Evolutionary conservation across 2,113 vertebrate genomes (phyloP).

Genomic region (Dolichotis patagonum): DNA sequence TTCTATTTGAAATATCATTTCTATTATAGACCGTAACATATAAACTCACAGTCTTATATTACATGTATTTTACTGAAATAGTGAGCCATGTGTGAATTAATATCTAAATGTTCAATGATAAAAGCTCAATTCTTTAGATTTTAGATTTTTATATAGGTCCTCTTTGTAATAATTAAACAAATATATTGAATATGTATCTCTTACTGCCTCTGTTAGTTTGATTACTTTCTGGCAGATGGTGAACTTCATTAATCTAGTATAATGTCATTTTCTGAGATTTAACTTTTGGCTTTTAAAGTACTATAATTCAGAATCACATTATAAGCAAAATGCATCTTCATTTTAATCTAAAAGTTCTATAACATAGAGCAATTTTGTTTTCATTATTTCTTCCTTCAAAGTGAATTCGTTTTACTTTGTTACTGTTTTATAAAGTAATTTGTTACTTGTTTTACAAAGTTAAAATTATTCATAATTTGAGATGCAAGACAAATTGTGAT

Average conservation of each 20-base stretch:
- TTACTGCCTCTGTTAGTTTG: slow-evolving; percentile 20
- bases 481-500: slow-evolving; percentile 3
- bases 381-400: not conserved
- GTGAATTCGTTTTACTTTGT: not conserved
- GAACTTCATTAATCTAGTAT: slow-evolving; percentile 22
- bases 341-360: slow-evolving; percentile 49
- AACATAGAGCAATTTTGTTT: not conserved
- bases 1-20: slow-evolving; percentile 26
- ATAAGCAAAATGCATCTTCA: slow-evolving; percentile 47
- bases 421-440: not conserved
- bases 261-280: slow-evolving; percentile 5
- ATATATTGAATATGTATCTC: not conserved
- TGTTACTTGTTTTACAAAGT: not conserved
- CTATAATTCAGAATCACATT: slow-evolving; percentile 32
- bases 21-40: not conserved
- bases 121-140: not conserved
- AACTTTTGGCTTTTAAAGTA: slow-evolving; percentile 45
- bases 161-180: not conserved
- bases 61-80: slow-evolving; percentile 16
- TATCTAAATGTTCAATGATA: not conserved
- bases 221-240: slow-evolving; percentile 17
- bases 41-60: not conserved
- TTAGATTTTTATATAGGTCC: not conserved
- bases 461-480: slow-evolving; percentile 42
- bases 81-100: slow-evolving; percentile 31